Evolutionary conservation across 2,888 invertebrate species (phyloP).

Genomic region (Andrena haemorrhoa): DNA sequence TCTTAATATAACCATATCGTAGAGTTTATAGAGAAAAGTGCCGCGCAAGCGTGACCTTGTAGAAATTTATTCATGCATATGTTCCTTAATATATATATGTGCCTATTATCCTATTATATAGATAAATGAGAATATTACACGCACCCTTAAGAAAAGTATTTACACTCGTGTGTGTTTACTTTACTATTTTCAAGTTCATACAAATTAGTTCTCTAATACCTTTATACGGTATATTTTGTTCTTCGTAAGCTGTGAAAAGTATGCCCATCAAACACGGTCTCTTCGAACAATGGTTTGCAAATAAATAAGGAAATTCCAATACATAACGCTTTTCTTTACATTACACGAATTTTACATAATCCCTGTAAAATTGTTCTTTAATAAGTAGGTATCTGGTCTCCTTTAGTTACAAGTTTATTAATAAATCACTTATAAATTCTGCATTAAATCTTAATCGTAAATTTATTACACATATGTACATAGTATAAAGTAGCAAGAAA

Average conservation of each 20-base stretch:
- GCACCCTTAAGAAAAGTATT: slow-evolving; percentile 39
- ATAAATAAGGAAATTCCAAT: slow-evolving; percentile 70
- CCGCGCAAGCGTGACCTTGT: not conserved
- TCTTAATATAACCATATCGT: not conserved
- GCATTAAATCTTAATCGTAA: not conserved
- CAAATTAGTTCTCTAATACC: slow-evolving; percentile 68
- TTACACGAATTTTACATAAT: slow-evolving; percentile 65
- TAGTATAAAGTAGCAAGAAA: not conserved
- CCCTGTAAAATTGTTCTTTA: slow-evolving; percentile 67
- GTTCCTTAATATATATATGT: slow-evolving; percentile 18
- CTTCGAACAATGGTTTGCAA: slow-evolving; percentile 68
- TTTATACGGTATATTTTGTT: slow-evolving; percentile 66
- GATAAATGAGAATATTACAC: slow-evolving; percentile 32
- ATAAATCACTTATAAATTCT: slow-evolving; percentile 23
- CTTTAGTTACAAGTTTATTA: slow-evolving; percentile 39
- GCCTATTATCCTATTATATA: slow-evolving; percentile 19
- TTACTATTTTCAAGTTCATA: slow-evolving; percentile 57
- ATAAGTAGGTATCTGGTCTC: slow-evolving; percentile 61
- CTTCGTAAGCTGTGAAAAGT: slow-evolving; percentile 70
- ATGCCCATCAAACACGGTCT: slow-evolving; percentile 69
- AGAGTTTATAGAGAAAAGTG: slow-evolving; percentile 14
- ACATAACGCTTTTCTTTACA: slow-evolving; percentile 65
- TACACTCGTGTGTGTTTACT: slow-evolving; percentile 43
- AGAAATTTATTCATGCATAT: slow-evolving; percentile 50
- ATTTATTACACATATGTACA: slow-evolving; percentile 17